phyloP scores from a whole-genome alignment of 2,797 vertebrate genomes.

The Cyclura pinguis region DNA sequence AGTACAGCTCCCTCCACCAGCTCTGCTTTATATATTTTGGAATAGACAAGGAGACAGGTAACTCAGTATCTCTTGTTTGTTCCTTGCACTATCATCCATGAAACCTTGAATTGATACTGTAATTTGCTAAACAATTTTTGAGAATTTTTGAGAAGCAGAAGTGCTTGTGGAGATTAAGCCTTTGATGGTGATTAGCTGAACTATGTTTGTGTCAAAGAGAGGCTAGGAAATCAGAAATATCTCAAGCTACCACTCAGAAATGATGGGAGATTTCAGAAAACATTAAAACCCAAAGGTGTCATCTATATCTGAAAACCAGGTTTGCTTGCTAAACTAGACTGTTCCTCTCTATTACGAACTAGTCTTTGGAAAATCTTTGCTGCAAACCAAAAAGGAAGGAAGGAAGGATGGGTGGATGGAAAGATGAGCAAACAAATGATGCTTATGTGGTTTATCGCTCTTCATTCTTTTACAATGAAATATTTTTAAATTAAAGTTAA shows the following conservation, averaged over 20 bases:
- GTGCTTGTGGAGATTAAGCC: not conserved
- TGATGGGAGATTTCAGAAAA: conserved; percentile 13
- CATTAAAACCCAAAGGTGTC: conserved; percentile 37
- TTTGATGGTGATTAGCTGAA: not conserved
- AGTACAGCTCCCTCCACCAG: not conserved
- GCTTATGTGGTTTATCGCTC: not conserved
- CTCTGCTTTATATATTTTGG: too few species aligned
- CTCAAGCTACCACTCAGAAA: not conserved
- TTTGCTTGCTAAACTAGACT: conserved; percentile 40
- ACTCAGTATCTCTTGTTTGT: not conserved
- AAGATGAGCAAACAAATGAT: not conserved
- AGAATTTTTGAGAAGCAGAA: not conserved
- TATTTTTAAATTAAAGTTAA: not conserved
- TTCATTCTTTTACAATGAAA: not conserved
- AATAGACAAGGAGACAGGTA: not conserved
- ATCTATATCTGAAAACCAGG: conserved; percentile 35
- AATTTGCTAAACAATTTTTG: not conserved
- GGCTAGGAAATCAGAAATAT: not conserved
- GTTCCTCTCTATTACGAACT: not conserved
- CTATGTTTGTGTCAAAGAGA: not conserved
- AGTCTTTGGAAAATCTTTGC: not conserved
- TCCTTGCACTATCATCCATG: not conserved
- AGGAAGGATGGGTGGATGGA: not conserved
- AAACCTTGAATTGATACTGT: not conserved
- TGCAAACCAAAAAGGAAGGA: not conserved